phyloP scores from a whole-genome alignment of 2,113 vertebrate genomes.

The Mirza zaza region DNA sequence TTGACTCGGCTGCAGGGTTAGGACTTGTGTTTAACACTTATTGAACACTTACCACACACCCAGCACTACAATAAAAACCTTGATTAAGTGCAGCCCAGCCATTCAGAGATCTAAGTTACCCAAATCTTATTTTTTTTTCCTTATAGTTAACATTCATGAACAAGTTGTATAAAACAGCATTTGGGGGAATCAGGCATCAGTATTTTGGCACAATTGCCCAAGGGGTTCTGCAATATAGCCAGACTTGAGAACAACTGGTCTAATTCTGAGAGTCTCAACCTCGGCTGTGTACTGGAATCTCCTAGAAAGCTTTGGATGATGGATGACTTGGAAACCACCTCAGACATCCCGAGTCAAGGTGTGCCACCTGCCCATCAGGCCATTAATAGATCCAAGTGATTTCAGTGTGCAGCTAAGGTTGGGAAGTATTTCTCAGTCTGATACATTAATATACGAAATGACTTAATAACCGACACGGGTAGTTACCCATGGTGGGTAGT shows the following conservation, averaged over 20 bases:
- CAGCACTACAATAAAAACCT: slow-evolving; percentile 46
- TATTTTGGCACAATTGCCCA: neutral
- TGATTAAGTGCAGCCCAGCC: slow-evolving; percentile 44
- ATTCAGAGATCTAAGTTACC: slow-evolving; percentile 23
- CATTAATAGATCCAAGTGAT: neutral
- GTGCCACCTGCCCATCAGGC: neutral
- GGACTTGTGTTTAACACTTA: slow-evolving; percentile 7
- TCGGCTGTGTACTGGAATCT: neutral
- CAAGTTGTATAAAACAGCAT: slow-evolving; percentile 1
- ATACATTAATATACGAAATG: neutral
- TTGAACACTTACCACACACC: neutral
- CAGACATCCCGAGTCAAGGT: neutral
- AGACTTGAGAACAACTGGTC: neutral
- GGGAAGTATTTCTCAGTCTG: neutral
- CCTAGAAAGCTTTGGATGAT: neutral
- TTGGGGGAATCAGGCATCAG: neutral
- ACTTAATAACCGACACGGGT: neutral
- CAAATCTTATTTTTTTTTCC: neutral
- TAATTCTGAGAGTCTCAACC: neutral
- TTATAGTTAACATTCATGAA: slow-evolving; percentile 3
- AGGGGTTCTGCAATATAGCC: neutral
- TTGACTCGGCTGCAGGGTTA: neutral
- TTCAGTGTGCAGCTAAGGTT: neutral
- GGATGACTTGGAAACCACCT: neutral
- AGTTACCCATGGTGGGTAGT: neutral